phyloP scores from a whole-genome alignment of 1,140 invertebrate species.

The Drosophila nebulosa region DNA sequence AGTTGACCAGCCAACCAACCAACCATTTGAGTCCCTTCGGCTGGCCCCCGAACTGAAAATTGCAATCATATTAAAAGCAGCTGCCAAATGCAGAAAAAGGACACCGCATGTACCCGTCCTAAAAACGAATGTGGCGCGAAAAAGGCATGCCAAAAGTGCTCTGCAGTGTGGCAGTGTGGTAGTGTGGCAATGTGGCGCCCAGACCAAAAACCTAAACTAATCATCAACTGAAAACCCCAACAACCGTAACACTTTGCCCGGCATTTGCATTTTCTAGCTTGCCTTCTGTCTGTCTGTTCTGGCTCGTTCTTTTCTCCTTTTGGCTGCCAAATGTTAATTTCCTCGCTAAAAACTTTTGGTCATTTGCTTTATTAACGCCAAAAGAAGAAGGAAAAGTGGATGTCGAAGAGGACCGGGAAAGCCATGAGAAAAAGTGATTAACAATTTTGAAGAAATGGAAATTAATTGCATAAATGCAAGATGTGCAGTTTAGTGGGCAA shows the following conservation, averaged over 20 bases:
- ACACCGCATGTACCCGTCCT: neutral
- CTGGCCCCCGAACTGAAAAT: constrained; percentile 39
- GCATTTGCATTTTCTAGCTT: constrained; percentile 33
- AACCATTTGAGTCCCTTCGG: constrained; percentile 32
- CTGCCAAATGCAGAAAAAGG: constrained; percentile 34
- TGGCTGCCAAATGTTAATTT: constrained; percentile 63
- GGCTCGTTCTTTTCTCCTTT: neutral
- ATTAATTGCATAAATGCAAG: constrained; percentile 44
- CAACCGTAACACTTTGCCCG: constrained; percentile 51
- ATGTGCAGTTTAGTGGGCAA: constrained; percentile 26
- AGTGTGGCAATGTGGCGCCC: neutral
- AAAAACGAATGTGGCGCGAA: constrained; percentile 35
- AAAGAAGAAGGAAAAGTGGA: neutral
- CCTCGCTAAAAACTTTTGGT: constrained; percentile 50
- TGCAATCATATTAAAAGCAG: constrained; percentile 75
- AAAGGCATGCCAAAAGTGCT: constrained; percentile 16
- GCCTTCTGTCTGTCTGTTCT: neutral
- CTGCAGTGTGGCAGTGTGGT: neutral
- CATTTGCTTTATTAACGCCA: constrained; percentile 55
- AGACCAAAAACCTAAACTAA: constrained; percentile 42
- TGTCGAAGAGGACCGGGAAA: neutral
- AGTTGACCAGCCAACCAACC: constrained; percentile 47
- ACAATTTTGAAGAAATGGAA: no score
- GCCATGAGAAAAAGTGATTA: neutral
- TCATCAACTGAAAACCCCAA: constrained; percentile 31